Percentiles rank a stretch among this genome's conserved stretches.
Conservation (phyloP, 2,888 invertebrate species). For the Entomobrya multifasciata region DNA sequence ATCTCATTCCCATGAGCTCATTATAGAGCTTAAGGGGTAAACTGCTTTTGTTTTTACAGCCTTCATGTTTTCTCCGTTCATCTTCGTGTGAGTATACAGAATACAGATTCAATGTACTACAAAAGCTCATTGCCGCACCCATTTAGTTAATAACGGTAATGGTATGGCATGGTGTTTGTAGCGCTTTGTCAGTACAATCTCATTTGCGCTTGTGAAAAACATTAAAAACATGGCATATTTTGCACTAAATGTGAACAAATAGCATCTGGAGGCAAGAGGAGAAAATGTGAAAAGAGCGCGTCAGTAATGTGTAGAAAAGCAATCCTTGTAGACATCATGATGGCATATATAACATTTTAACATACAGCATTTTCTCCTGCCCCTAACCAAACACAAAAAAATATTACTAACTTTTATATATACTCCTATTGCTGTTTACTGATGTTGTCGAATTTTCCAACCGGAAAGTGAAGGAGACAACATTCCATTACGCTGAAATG, state of each 20-base stretch:
- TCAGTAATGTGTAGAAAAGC: no score
- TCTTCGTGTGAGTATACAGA: no score
- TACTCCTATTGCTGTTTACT: not conserved
- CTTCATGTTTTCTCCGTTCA: conserved; percentile 29
- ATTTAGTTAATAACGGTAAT: conserved; percentile 65
- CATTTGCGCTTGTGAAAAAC: conserved; percentile 30
- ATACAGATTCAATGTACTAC: no score
- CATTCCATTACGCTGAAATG: conserved; percentile 59
- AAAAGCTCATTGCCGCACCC: conserved; percentile 56
- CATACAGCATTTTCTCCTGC: not conserved
- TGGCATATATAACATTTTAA: not conserved
- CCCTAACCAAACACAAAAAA: not conserved
- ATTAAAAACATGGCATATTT: conserved; percentile 19
- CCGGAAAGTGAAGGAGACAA: conserved; percentile 62
- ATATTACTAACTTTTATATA: no score
- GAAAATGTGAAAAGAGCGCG: not conserved
- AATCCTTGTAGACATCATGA: not conserved
- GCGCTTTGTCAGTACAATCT: conserved; percentile 18
- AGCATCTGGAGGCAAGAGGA: conserved; percentile 11
- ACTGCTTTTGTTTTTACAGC: conserved; percentile 64
- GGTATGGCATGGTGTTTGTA: no score
- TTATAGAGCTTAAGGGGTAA: conserved; percentile 59
- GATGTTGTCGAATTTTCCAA: conserved; percentile 43
- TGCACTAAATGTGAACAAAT: not conserved
- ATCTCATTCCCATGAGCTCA: conserved; percentile 69